Conservation (phyloP, 1,140 invertebrate genomes). For the Potamilus streckersoni region DNA sequence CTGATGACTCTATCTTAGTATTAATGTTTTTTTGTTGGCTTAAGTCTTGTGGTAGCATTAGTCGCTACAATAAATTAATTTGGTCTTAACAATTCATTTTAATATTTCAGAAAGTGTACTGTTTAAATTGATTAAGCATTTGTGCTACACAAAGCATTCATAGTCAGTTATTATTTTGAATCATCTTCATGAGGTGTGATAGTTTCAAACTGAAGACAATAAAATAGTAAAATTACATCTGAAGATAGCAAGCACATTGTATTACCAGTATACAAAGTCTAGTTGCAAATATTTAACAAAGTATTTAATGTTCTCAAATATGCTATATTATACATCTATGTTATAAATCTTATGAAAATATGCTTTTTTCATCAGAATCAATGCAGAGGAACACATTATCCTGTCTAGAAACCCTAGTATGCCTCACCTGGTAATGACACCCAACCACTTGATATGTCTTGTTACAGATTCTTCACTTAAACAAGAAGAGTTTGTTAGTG, state of each 20-base stretch:
- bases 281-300: not conserved
- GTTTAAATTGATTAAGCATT: no score
- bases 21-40: not conserved
- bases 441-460: constrained; percentile 28
- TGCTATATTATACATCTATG: not conserved
- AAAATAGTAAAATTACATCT: not conserved
- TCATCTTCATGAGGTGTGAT: no score
- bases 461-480: constrained; percentile 24
- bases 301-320: not conserved
- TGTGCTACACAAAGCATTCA: no score
- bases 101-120: not conserved
- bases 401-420: constrained; percentile 32
- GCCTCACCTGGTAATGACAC: constrained; percentile 39
- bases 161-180: no score
- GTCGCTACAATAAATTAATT: not conserved
- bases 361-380: constrained; percentile 15
- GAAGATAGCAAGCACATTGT: not conserved
- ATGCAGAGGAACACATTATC: constrained; percentile 10
- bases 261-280: not conserved
- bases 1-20: not conserved
- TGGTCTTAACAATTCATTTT: not conserved
- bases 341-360: not conserved
- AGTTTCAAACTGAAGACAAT: no score
- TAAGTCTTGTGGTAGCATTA: constrained; percentile 1
- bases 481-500: constrained; percentile 48